Base-by-base conservation (phyloP, 2,113 vertebrate species). In the Pangasianodon hypophthalmus region DNA sequence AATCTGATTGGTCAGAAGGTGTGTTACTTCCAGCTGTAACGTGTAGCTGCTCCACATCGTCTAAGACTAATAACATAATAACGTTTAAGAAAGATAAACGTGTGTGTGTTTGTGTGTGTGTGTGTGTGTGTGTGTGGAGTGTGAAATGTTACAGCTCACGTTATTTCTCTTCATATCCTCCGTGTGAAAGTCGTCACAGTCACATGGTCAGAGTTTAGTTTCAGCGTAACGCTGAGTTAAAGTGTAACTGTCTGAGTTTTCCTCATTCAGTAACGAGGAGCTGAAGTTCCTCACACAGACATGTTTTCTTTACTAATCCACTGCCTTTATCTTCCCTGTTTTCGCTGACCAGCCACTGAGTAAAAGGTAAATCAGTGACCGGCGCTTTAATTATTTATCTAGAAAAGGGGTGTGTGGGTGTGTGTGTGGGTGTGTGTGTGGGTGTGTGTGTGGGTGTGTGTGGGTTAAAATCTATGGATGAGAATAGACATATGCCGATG, bases 301-400 rank as follows among this genome's bases (percentile, higher is more conserved):
- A 44, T 60, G 52, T 46, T 64, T 46, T 29, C 14, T 29, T 69
- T 2, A 50, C 84, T 18, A 10, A 82, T 6, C 11, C 44, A 4
- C 44, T 46, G 69, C 32, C 52, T 84, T 83, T 16, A 69, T 67
- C 71, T 62, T 26, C 64, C 11, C 24, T 58, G 60, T 46, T 60
- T 77, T 29, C 6, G 8, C 37, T 60, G 37, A 54, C 60, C 84
- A 56, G 77, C 50, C 32, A 50, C 84, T 64, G 62, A 44, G 82
- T 69, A 24, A 89, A 58, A 64, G 86, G 89, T 89, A 41, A 91
- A 89, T 91, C 67, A 91, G 44, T 89, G 73, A 89, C 81, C 48
- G 32, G 60, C 56, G 77, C 58, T 87, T 87, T 87, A 79, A 52
- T 64, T 82, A 86, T 82, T 71, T 29, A 84, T 82, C 75, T 26